Conservation (phyloP, 64 coral and sea anemone species). For the Stichodactyla helianthus region DNA sequence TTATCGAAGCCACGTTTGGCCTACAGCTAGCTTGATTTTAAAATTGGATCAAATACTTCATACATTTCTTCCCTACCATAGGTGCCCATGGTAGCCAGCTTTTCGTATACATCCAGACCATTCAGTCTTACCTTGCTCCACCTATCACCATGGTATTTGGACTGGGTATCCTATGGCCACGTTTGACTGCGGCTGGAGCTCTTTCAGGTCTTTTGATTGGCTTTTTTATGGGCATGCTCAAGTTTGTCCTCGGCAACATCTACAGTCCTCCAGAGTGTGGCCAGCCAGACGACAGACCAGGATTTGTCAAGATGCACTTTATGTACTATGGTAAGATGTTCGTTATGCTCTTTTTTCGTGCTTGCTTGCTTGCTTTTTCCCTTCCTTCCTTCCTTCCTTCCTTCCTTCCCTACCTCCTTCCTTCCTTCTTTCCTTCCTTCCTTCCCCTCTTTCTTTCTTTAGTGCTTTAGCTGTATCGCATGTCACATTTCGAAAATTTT, state of each 20-base stretch:
- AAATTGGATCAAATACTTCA: background rate
- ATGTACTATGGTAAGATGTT: slow-evolving; percentile 78
- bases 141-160: slow-evolving; percentile 62
- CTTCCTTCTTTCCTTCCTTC: no score
- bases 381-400: no score
- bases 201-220: slow-evolving; percentile 51
- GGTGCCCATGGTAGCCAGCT: slow-evolving; percentile 66
- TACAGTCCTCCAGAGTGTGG: slow-evolving; percentile 64
- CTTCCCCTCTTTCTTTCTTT: no score
- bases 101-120: slow-evolving; percentile 72
- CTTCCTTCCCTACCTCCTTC: no score
- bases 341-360: background rate
- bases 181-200: slow-evolving; percentile 45
- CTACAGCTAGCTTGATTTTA: background rate
- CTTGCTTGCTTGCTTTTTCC: no score
- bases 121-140: slow-evolving; percentile 72
- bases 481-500: no score
- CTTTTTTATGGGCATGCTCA: slow-evolving; percentile 49
- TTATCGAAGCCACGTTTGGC: no score
- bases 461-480: no score
- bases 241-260: slow-evolving; percentile 68
- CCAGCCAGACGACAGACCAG: slow-evolving; percentile 46
- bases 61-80: background rate
- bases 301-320: slow-evolving; percentile 73
- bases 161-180: slow-evolving; percentile 77